Conservation (phyloP, 2,113 vertebrate genomes). For the Malurus melanocephalus region DNA sequence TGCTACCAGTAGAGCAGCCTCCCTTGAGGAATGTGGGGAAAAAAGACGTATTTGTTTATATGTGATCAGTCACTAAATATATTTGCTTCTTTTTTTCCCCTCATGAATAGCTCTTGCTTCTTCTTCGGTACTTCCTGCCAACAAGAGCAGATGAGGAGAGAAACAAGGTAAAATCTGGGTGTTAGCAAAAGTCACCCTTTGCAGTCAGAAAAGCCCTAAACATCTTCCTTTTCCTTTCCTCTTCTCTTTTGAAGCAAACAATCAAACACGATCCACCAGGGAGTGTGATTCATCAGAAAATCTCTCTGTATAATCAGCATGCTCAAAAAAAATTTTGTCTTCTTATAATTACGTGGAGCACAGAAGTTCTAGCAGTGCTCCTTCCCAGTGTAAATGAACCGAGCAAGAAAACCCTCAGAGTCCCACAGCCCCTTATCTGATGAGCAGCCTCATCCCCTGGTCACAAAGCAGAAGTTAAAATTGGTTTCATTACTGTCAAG, state of each 20-base stretch:
- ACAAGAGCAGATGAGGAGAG: not conserved
- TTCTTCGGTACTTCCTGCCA: not conserved
- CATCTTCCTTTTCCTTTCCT: not conserved
- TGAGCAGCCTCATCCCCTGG: not conserved
- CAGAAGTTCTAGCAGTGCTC: not conserved
- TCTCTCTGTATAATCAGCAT: not conserved
- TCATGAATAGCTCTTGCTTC: not conserved
- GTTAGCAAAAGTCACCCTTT: not conserved
- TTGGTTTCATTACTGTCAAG: not conserved
- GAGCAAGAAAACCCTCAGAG: not conserved
- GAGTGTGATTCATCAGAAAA: conserved; percentile 20
- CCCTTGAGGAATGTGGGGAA: not conserved
- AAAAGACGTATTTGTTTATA: not conserved
- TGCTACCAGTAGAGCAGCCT: not conserved
- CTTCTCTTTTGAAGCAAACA: conserved; percentile 1
- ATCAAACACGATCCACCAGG: not conserved
- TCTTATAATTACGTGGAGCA: not conserved
- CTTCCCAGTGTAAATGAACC: not conserved
- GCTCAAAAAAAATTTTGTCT: not conserved
- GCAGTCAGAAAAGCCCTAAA: not conserved
- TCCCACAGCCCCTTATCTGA: not conserved
- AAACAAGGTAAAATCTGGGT: not conserved
- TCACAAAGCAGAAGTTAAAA: not conserved
- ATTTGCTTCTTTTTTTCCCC: not conserved
- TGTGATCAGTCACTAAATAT: not conserved